Conservation (phyloP, 2,888 invertebrate species). For the Frankliniella intonsa region DNA sequence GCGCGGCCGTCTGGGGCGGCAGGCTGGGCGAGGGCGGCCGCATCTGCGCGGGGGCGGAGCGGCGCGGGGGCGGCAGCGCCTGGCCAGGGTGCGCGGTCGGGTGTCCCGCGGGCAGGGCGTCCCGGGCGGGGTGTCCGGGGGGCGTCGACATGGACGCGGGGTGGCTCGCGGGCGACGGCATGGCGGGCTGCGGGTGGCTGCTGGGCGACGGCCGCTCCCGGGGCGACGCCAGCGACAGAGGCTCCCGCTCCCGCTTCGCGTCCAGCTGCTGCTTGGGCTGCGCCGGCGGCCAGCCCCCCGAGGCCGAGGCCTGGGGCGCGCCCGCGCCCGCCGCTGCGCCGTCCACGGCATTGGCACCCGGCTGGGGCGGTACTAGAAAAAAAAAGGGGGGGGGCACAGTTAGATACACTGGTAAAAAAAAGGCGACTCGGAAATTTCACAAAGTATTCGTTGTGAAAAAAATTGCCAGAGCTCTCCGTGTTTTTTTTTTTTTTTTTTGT, state of each 20-base stretch:
- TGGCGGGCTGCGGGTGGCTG: slow-evolving; percentile 20
- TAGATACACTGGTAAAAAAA: no score
- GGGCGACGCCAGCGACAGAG: neutral
- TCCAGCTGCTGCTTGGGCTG: slow-evolving; percentile 13
- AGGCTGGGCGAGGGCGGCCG: slow-evolving; percentile 35
- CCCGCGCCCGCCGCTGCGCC: neutral
- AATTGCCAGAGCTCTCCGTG: no score
- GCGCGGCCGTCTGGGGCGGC: slow-evolving; percentile 32
- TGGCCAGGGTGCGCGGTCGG: neutral
- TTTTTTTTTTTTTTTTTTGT: no score
- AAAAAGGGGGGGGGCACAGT: neutral
- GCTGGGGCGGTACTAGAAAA: neutral
- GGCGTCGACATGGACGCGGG: slow-evolving; percentile 6
- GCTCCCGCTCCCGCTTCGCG: slow-evolving; percentile 2
- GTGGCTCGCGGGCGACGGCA: neutral
- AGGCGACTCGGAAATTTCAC: no score
- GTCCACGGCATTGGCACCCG: neutral
- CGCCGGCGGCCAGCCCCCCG: neutral
- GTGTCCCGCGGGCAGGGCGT: neutral
- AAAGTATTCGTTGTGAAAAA: no score
- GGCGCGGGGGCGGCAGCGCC: neutral
- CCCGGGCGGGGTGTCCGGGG: slow-evolving; percentile 5
- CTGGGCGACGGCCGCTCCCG: slow-evolving; percentile 12
- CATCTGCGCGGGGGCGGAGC: neutral
- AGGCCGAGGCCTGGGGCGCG: neutral